phyloP scores from a whole-genome alignment of 2,113 vertebrate genomes.

The Colinus virginianus region DNA sequence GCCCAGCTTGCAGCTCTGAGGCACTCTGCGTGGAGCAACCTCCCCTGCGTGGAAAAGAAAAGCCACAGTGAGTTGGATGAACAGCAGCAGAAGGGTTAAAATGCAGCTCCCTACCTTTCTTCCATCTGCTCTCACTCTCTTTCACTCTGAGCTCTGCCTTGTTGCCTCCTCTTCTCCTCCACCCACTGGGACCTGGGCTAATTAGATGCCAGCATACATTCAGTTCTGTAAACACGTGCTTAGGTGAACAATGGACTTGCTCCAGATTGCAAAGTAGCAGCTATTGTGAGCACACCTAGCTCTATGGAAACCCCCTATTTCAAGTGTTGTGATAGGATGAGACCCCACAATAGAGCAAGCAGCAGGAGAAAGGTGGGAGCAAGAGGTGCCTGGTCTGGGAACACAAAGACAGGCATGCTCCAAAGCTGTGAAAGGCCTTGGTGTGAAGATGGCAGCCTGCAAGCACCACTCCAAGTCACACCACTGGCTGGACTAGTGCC shows the following conservation, averaged over 20 bases:
- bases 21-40: rapidly evolving
- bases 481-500: neutral
- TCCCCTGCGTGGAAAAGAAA: neutral
- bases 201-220: neutral
- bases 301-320: slow-evolving; percentile 7
- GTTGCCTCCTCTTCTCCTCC: neutral
- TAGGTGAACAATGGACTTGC: neutral
- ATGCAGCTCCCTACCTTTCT: neutral
- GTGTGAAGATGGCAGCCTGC: neutral
- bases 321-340: neutral
- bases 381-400: neutral
- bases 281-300: neutral
- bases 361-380: neutral
- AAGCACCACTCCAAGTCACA: neutral
- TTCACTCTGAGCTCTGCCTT: neutral
- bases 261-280: neutral
- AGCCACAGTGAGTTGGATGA: no score
- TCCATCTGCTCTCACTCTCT: rapidly evolving
- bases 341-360: neutral
- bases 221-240: neutral
- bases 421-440: neutral
- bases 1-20: neutral
- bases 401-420: rapidly evolving
- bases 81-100: neutral
- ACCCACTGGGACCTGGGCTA: rapidly evolving